These are phyloP conservation scores for Paraplagusia blochii DNA, from an alignment of 2,113 vertebrate genomes.

Conservation along the genomic window DNA sequence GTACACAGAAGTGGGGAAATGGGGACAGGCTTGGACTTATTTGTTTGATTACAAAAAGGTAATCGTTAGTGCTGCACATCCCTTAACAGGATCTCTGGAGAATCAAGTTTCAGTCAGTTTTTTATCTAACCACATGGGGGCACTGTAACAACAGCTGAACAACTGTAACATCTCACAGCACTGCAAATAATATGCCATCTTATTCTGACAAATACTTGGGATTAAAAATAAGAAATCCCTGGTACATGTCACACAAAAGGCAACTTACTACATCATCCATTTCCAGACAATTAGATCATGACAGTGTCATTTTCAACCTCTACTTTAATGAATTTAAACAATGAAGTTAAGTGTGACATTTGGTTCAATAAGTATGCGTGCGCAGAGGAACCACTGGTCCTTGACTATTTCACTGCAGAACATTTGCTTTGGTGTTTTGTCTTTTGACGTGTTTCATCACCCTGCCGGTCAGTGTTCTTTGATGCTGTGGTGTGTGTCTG, in stretches of 20 bases:
- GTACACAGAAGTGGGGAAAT: conserved; percentile 8
- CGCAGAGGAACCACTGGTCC: not conserved
- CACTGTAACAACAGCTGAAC: too few species aligned
- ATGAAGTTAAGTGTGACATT: conserved; percentile 6
- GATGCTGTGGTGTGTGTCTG: conserved; percentile 75
- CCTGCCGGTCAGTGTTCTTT: conserved; percentile 47
- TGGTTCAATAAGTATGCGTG: conserved; percentile 8
- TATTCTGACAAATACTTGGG: too few species aligned
- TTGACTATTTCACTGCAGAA: not conserved
- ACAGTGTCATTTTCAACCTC: conserved; percentile 47
- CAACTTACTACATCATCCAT: conserved; percentile 44
- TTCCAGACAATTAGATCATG: conserved; percentile 30
- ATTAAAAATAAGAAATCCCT: too few species aligned
- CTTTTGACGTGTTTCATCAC: conserved; percentile 51
- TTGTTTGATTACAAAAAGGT: too few species aligned
- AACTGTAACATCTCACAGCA: too few species aligned
- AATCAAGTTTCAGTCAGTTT: too few species aligned
- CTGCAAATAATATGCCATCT: too few species aligned
- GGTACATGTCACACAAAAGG: conserved; percentile 33
- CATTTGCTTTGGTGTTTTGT: conserved; percentile 5
- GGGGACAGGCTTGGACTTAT: too few species aligned
- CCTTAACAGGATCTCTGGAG: too few species aligned
- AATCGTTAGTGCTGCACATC: too few species aligned
- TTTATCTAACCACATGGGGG: too few species aligned
- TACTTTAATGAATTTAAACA: not conserved